Evolutionary conservation across 2,113 vertebrate genomes (phyloP).

Genomic region (Eublepharis macularius): DNA sequence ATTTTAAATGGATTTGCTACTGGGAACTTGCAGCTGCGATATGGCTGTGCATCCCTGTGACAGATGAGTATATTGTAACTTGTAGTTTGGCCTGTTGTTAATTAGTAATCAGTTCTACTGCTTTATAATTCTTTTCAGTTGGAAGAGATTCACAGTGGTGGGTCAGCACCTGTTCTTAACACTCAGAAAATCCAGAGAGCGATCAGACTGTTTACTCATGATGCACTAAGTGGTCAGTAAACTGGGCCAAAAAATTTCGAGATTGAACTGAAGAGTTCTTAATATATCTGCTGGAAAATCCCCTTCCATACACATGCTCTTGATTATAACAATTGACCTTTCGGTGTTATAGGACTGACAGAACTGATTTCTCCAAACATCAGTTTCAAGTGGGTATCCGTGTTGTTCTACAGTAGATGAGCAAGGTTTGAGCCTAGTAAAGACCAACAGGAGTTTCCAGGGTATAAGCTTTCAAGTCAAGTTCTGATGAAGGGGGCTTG

Average conservation of each 20-base stretch:
- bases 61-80: no score
- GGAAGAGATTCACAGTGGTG: background rate
- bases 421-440: no score
- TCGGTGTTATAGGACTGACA: conserved; percentile 35
- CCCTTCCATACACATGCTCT: background rate
- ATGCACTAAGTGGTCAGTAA: background rate
- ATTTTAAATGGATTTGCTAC: no score
- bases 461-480: no score
- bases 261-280: conserved; percentile 5
- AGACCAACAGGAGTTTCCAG: no score
- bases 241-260: background rate
- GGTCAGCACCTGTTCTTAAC: background rate
- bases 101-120: background rate
- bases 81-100: background rate
- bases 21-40: no score
- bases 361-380: background rate
- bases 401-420: no score
- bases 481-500: no score
- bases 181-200: background rate
- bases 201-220: background rate
- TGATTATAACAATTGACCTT: conserved; percentile 5
- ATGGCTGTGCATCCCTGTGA: no score
- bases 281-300: conserved; percentile 10
- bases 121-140: background rate
- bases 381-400: no score